These are phyloP conservation scores for Agriopis leucophaearia DNA, from an alignment of 2,888 invertebrate species.

Conservation along the genomic window DNA sequence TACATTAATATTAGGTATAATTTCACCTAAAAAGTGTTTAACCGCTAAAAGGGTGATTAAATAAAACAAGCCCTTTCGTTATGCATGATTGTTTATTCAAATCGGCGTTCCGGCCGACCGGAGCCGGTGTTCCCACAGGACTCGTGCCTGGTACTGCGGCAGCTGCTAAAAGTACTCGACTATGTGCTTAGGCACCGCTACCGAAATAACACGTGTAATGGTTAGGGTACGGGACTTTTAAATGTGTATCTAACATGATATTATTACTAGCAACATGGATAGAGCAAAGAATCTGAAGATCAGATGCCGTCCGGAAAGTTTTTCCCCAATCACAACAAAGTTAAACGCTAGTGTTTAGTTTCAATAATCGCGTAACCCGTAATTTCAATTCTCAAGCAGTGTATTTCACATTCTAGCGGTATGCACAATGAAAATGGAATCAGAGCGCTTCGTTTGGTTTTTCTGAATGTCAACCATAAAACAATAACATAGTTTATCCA, in stretches of 20 bases:
- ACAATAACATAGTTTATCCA: too few relatives aligned
- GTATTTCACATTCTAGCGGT: too few relatives aligned
- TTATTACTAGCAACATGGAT: too few relatives aligned
- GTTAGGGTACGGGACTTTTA: neutral
- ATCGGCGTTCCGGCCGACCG: constrained; percentile 44
- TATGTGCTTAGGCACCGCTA: neutral
- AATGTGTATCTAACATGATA: neutral
- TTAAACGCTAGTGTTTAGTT: too few relatives aligned
- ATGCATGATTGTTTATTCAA: constrained; percentile 57
- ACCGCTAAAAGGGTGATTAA: constrained; percentile 24
- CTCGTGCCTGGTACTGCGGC: constrained; percentile 54
- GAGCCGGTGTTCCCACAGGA: constrained; percentile 54
- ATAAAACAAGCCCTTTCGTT: constrained; percentile 37
- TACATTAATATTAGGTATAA: neutral
- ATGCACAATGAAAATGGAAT: too few relatives aligned
- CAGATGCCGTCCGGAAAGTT: too few relatives aligned
- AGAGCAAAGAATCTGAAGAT: too few relatives aligned
- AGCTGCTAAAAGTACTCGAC: constrained; percentile 36
- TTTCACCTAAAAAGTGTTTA: neutral
- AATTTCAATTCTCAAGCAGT: too few relatives aligned
- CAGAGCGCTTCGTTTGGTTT: too few relatives aligned
- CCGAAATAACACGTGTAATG: neutral
- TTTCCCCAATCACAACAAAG: too few relatives aligned
- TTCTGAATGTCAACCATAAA: too few relatives aligned
- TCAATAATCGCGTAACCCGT: too few relatives aligned